Conservation (phyloP, 2,888 invertebrate genomes). For the Drosophila algonquin region DNA sequence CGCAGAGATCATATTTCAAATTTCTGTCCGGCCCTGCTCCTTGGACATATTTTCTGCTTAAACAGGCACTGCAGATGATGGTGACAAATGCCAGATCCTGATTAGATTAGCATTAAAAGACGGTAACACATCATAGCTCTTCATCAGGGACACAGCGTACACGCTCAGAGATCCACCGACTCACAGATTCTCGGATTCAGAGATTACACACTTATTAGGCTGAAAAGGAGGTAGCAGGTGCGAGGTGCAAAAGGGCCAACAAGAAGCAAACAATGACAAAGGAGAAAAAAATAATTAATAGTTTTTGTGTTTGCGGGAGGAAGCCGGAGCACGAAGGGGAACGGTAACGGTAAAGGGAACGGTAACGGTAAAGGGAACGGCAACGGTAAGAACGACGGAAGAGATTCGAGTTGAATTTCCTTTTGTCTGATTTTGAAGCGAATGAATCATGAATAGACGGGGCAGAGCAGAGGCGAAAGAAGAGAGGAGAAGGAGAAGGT, state of each 20-base stretch:
- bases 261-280: conserved; percentile 63
- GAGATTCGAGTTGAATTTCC: conserved; percentile 13
- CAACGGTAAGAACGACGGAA: background rate
- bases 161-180: conserved; percentile 32
- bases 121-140: conserved; percentile 65
- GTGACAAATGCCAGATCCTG: conserved; percentile 36
- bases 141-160: conserved; percentile 69
- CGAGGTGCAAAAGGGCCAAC: conserved; percentile 8
- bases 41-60: conserved; percentile 26
- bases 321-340: background rate
- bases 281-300: conserved; percentile 76
- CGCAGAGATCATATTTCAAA: conserved; percentile 61
- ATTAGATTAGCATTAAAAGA: conserved; percentile 27
- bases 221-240: background rate
- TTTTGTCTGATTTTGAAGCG: conserved; percentile 24
- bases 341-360: too few relatives aligned
- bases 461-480: conserved; percentile 3
- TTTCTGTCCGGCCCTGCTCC: conserved; percentile 14
- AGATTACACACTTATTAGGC: conserved; percentile 29
- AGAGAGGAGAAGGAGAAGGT: background rate
- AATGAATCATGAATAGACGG: conserved; percentile 69
- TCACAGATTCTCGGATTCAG: conserved; percentile 41
- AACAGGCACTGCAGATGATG: conserved; percentile 19
- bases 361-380: background rate
- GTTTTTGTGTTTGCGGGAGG: conserved; percentile 48